Base-by-base conservation (phyloP, 2,888 invertebrate species). In the Caenorhabditis virilis region DNA sequence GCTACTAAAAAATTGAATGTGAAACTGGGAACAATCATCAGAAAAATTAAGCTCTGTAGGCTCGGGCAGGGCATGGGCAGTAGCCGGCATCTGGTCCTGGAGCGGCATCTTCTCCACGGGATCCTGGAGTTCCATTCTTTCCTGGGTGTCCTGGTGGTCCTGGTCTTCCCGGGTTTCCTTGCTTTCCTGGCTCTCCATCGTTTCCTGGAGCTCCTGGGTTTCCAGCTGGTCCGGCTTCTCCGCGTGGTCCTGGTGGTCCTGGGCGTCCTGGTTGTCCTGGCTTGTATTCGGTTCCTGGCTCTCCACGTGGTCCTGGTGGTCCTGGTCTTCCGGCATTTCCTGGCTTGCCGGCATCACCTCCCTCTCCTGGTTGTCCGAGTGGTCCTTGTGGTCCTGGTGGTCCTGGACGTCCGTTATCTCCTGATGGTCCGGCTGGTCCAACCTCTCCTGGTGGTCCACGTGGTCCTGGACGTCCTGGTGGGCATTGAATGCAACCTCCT, bases 81-180 rank as follows among this genome's bases (percentile, higher is more conserved):
- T 72, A 72, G 54, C 64, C 72, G 38, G 72, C 72, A 48, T 72
- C 72, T 52, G 68, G 65, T 64, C 74, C 74, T 39, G 72, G 72
- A 36, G 53, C 58, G 23, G 70, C 75, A 36, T 70, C 72, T 33
- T 52, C 59, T 72, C 75, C 75, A 33, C 60, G 59, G 33, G 45
- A 33, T 59, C 65, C 65, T 36, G 59, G 61, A 43, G 61, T 60
- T 67, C 72, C 72, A 51, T 65, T 67, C 55, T 63, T 56, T 70
- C 75, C 75, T 41, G 64, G 66, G n/a, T 48, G 48, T 72, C 72
- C 74, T 46, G 70, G 66, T 42, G 52, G 52, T 48, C 75, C 75
- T 49, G 62, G 63, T 22, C 60, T 68, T 61, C 74, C 75, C 16
- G 70, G 48, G 48, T 60, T 66, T 64, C 74, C 74, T 25, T 38